These are phyloP conservation scores for Stigmatopora argus DNA, from an alignment of 2,113 vertebrate genomes.

Conservation along the genomic window DNA sequence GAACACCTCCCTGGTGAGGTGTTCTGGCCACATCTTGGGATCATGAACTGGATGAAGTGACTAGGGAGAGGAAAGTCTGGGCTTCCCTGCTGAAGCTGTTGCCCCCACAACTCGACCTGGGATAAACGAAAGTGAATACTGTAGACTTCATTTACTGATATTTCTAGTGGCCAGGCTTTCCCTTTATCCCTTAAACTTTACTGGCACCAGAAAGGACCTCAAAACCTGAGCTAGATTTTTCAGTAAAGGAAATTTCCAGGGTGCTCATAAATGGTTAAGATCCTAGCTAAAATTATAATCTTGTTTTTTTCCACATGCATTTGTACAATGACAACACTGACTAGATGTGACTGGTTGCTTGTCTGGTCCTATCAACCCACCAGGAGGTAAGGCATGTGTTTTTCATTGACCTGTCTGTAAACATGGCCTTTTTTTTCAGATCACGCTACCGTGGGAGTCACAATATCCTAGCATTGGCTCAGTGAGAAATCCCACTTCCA, in stretches of 20 bases:
- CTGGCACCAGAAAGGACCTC: neutral
- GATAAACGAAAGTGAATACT: neutral
- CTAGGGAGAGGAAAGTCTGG: too few species aligned
- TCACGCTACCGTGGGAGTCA: conserved; percentile 10
- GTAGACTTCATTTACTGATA: neutral
- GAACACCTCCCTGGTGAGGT: too few species aligned
- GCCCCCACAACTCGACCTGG: too few species aligned
- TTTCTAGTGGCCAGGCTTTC: neutral
- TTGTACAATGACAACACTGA: neutral
- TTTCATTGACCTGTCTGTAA: conserved; percentile 44
- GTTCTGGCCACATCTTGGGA: too few species aligned
- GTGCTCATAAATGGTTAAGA: neutral
- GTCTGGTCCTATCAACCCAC: neutral
- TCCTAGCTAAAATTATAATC: neutral
- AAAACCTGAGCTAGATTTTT: neutral
- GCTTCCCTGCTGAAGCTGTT: too few species aligned
- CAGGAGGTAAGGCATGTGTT: conserved; percentile 1
- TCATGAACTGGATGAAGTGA: too few species aligned
- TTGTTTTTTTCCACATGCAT: neutral
- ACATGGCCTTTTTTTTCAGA: conserved; percentile 10
- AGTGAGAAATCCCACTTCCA: conserved; percentile 44
- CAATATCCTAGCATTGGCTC: conserved; percentile 18
- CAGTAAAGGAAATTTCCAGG: neutral
- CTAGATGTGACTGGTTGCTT: neutral
- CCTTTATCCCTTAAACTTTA: neutral